Evolutionary conservation across 2,888 invertebrate genomes (phyloP).

Genomic region (Aphrophora alni): DNA sequence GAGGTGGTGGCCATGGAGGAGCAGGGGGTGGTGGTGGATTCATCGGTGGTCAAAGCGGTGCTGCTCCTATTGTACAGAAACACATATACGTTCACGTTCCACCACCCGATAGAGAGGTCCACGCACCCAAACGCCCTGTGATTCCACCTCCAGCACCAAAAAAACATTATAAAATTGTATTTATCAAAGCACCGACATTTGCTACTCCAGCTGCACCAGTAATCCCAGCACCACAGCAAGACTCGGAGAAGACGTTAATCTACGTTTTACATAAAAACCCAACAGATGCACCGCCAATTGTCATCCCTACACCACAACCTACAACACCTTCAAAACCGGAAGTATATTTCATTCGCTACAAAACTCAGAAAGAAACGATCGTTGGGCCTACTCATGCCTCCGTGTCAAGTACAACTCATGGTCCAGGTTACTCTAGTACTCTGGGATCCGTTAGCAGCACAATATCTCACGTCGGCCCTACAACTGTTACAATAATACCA

Average conservation of each 20-base stretch:
- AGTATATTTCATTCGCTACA: slow-evolving; percentile 50
- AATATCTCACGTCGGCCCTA: slow-evolving; percentile 9
- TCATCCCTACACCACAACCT: slow-evolving; percentile 49
- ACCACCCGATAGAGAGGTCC: slow-evolving; percentile 50
- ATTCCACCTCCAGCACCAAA: slow-evolving; percentile 50
- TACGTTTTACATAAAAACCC: slow-evolving; percentile 52
- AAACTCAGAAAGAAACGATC: slow-evolving; percentile 46
- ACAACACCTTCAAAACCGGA: slow-evolving; percentile 50
- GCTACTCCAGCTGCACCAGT: slow-evolving; percentile 45
- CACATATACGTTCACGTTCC: slow-evolving; percentile 52
- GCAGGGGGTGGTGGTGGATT: slow-evolving; percentile 16
- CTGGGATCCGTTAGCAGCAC: slow-evolving; percentile 12
- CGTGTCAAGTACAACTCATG: slow-evolving; percentile 17
- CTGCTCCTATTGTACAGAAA: slow-evolving; percentile 48
- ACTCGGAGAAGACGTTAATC: slow-evolving; percentile 51
- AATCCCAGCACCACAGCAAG: slow-evolving; percentile 50
- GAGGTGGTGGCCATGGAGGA: slow-evolving; percentile 13
- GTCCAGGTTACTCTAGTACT: slow-evolving; percentile 17
- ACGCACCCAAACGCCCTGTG: slow-evolving; percentile 48
- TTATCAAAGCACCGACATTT: slow-evolving; percentile 51
- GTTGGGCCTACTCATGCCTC: background rate
- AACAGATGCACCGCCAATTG: slow-evolving; percentile 49
- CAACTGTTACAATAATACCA: slow-evolving; percentile 35
- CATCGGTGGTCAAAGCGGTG: slow-evolving; percentile 12
- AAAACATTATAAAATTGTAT: slow-evolving; percentile 52